phyloP scores from a whole-genome alignment of 2,888 invertebrate genomes.

The Achlya flavicornis region DNA sequence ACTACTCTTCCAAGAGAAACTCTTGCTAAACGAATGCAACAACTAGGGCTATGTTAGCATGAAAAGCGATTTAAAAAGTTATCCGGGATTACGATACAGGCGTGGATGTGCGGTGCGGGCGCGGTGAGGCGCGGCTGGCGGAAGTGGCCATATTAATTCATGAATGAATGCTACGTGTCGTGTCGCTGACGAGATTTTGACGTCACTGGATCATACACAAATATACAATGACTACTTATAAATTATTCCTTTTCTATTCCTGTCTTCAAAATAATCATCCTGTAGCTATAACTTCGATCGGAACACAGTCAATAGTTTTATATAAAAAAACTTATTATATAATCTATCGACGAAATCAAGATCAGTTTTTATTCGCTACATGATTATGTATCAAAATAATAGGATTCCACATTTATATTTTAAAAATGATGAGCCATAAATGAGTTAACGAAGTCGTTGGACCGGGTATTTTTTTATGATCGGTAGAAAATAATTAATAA shows the following conservation, averaged over 20 bases:
- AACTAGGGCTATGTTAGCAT: conserved; percentile 11
- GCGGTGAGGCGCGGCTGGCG: conserved; percentile 52
- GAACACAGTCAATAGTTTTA: not conserved
- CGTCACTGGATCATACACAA: conserved; percentile 45
- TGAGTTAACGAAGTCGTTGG: conserved; percentile 41
- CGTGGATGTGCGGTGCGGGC: conserved; percentile 33
- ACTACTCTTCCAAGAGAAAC: not conserved
- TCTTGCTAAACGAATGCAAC: conserved; percentile 4
- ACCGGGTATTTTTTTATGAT: conserved; percentile 21
- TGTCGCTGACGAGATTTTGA: conserved; percentile 47
- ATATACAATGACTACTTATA: conserved; percentile 21
- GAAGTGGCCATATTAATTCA: conserved; percentile 71
- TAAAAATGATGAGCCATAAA: not conserved
- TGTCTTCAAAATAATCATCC: not conserved
- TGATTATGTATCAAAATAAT: not conserved
- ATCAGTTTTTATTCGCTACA: conserved; percentile 1
- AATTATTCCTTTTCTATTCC: not conserved
- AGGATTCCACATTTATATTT: conserved; percentile 2
- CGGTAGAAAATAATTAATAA: conserved; percentile 17
- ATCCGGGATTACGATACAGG: conserved; percentile 51
- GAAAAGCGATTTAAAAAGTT: conserved; percentile 36
- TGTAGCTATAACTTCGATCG: not conserved
- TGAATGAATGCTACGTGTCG: conserved; percentile 68
- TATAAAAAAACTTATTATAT: not conserved
- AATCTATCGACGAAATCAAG: not conserved